phyloP scores from a whole-genome alignment of 2,113 vertebrate genomes.

The Copsychus sechellarum region DNA sequence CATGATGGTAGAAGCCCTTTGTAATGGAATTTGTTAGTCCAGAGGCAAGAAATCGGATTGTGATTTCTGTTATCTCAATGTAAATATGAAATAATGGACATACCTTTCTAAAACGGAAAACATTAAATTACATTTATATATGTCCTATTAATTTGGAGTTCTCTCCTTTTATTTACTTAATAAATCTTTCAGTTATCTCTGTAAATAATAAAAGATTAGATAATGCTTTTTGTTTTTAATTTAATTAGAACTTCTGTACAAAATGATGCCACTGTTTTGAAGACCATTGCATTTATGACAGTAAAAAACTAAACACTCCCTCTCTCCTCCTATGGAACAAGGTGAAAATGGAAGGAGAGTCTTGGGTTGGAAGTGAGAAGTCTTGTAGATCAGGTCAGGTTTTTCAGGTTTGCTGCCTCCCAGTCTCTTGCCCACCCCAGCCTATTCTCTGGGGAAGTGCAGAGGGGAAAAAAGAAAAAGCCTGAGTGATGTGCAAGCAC shows the following conservation, averaged over 20 bases:
- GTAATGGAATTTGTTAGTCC: neutral
- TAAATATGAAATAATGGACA: neutral
- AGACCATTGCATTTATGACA: neutral
- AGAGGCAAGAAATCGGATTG: neutral
- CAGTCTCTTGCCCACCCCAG: neutral
- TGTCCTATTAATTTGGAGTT: neutral
- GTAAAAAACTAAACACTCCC: neutral
- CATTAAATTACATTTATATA: neutral
- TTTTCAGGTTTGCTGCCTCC: neutral
- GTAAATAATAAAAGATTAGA: neutral
- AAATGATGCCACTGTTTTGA: neutral
- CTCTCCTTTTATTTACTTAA: neutral
- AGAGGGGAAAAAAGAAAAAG: neutral
- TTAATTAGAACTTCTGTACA: neutral
- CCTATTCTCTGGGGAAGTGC: fast-evolving
- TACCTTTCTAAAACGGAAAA: neutral
- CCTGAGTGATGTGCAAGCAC: neutral
- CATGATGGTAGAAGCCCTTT: neutral
- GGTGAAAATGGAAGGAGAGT: neutral
- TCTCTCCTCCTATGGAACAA: neutral
- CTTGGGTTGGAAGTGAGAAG: neutral
- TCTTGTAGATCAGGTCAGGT: too few species aligned
- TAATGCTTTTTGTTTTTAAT: neutral
- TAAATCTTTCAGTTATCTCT: neutral
- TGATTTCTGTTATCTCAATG: neutral